A percentile compares a stretch with the other conserved stretches of the same genome.
phyloP scores from a whole-genome alignment of 2,888 invertebrate species.

The Eulithis prunata region DNA sequence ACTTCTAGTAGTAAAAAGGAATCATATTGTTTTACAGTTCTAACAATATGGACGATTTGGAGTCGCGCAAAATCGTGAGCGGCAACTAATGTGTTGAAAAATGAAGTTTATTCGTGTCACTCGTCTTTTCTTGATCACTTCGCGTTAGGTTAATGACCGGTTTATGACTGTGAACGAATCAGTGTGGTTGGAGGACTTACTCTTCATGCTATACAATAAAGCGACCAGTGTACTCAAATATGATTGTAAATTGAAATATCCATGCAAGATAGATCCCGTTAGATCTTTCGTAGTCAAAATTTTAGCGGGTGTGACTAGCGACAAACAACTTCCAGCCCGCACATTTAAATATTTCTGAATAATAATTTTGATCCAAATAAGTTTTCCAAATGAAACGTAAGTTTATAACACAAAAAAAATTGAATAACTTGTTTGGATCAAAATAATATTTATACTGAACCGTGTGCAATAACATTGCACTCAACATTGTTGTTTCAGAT shows the following conservation, averaged over 20 bases:
- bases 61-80: slow-evolving; percentile 80
- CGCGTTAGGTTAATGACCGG: not conserved
- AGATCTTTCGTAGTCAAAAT: not conserved
- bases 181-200: slow-evolving; percentile 2
- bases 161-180: not conserved
- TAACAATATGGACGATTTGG: slow-evolving; percentile 80
- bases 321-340: too few species aligned
- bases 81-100: slow-evolving; percentile 68
- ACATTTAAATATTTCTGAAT: too few species aligned
- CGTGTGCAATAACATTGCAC: too few species aligned
- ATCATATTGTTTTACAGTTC: slow-evolving; percentile 56
- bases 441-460: too few species aligned
- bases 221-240: not conserved
- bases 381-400: too few species aligned
- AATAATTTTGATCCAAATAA: too few species aligned
- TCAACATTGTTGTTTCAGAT: too few species aligned
- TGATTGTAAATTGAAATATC: not conserved
- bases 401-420: too few species aligned
- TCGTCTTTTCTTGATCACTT: slow-evolving; percentile 3
- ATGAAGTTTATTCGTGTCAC: not conserved
- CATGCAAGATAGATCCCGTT: not conserved
- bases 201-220: not conserved
- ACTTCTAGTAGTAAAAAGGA: too few species aligned
- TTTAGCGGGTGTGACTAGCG: too few species aligned
- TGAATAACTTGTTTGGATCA: too few species aligned